Conservation (phyloP, 2,113 vertebrate genomes). For the Circaetus gallicus region DNA sequence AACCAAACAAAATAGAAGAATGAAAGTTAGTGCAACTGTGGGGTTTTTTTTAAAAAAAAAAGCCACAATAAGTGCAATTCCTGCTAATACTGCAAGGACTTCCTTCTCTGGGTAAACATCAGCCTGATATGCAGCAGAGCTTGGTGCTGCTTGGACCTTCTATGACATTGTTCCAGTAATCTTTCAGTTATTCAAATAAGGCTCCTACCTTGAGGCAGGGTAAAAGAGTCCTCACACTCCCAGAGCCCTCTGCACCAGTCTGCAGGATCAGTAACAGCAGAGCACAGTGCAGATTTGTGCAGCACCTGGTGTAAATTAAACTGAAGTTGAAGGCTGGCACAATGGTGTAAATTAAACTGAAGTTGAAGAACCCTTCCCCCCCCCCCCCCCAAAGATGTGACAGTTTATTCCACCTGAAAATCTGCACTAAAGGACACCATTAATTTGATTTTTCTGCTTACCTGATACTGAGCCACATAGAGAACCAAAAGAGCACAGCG, state of each 20-base stretch:
- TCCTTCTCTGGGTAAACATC: background rate
- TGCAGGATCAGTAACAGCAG: slow-evolving; percentile 57
- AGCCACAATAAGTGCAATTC: background rate
- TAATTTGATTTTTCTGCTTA: background rate
- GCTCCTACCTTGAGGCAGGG: slow-evolving; percentile 69
- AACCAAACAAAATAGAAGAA: background rate
- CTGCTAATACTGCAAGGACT: background rate
- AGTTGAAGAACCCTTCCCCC: background rate
- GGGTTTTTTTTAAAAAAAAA: background rate
- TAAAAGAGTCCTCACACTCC: slow-evolving; percentile 62
- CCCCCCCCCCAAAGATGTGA: background rate
- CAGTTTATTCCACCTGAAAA: background rate
- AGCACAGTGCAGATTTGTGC: slow-evolving; percentile 38
- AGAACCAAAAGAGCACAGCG: slow-evolving; percentile 72
- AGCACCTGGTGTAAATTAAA: background rate
- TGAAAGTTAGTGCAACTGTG: background rate
- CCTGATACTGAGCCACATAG: slow-evolving; percentile 74
- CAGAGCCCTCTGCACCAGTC: slow-evolving; percentile 63
- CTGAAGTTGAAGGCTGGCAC: background rate
- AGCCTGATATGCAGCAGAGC: background rate
- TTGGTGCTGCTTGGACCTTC: background rate
- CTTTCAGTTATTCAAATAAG: background rate
- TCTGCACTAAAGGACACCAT: background rate
- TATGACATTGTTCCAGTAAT: background rate
- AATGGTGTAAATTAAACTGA: background rate